Evolutionary conservation across 2,113 vertebrate species (phyloP).

Genomic region (Theristicus caerulescens): DNA sequence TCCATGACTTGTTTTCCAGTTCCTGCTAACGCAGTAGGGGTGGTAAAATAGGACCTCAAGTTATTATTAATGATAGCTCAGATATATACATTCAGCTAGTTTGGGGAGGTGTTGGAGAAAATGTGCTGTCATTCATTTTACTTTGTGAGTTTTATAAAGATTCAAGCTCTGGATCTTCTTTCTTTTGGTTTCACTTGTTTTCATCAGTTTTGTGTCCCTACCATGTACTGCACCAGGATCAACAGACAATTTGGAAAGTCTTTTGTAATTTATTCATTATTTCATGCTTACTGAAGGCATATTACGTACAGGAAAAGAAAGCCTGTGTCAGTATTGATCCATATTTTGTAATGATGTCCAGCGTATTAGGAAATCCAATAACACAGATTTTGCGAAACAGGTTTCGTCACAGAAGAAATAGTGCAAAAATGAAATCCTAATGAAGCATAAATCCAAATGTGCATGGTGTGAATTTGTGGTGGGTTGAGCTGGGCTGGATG

Average conservation of each 20-base stretch:
- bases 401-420: background rate
- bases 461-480: background rate
- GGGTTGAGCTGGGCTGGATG: no score
- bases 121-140: background rate
- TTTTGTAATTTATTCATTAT: constrained; percentile 66
- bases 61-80: background rate
- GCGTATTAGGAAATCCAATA: constrained; percentile 51
- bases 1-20: background rate
- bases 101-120: background rate
- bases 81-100: background rate
- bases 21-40: background rate
- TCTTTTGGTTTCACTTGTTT: background rate
- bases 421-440: constrained; percentile 36
- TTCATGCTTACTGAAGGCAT: constrained; percentile 26
- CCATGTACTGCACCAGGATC: constrained; percentile 30
- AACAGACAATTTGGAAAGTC: constrained; percentile 62
- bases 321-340: constrained; percentile 35
- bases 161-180: background rate
- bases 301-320: constrained; percentile 28
- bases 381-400: constrained; percentile 21
- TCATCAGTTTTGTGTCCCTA: background rate
- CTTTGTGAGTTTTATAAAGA: background rate
- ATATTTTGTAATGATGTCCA: constrained; percentile 51
- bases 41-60: background rate
- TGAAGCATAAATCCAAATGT: constrained; percentile 43